A percentile compares a stretch with the other conserved stretches of the same genome.
These are phyloP conservation scores for Caenorhabditis remanei DNA, from an alignment of 1,140 invertebrate genomes.

Conservation along the genomic window DNA sequence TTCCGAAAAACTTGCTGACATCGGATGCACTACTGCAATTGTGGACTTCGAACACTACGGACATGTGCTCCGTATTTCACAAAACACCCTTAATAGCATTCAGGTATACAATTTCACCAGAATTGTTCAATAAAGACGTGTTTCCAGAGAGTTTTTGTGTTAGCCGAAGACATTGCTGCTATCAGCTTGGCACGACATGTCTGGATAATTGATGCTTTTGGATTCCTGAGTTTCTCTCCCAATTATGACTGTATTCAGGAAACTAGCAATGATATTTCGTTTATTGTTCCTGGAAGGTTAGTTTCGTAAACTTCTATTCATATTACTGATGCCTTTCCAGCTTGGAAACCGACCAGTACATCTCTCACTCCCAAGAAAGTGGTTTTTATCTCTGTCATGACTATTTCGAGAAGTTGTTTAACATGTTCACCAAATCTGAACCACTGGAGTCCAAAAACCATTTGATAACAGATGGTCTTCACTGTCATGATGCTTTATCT, in stretches of 20 bases:
- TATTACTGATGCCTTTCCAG: neutral
- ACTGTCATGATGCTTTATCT: conserved; percentile 13
- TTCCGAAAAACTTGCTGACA: conserved; percentile 15
- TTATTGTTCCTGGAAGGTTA: conserved; percentile 22
- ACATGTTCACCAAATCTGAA: neutral
- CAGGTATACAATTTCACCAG: neutral
- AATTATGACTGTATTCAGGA: neutral
- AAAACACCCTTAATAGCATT: conserved; percentile 1
- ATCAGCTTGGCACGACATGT: conserved; percentile 33
- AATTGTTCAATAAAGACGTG: too few relatives aligned
- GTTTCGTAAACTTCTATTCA: neutral
- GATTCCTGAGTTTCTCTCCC: conserved; percentile 24
- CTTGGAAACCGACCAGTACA: conserved; percentile 35
- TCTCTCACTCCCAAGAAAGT: conserved; percentile 2
- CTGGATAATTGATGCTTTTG: conserved; percentile 37
- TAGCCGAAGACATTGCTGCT: conserved; percentile 26
- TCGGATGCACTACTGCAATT: conserved; percentile 13
- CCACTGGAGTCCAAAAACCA: conserved; percentile 11
- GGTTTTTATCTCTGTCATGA: neutral
- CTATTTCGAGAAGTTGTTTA: conserved; percentile 27
- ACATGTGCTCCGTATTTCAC: conserved; percentile 29
- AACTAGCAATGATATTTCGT: neutral
- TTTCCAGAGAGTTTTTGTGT: conserved; percentile 40
- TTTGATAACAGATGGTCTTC: conserved; percentile 37
- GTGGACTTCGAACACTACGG: conserved; percentile 46